phyloP scores from a whole-genome alignment of 2,113 vertebrate species.

The Anarrhichthys ocellatus region DNA sequence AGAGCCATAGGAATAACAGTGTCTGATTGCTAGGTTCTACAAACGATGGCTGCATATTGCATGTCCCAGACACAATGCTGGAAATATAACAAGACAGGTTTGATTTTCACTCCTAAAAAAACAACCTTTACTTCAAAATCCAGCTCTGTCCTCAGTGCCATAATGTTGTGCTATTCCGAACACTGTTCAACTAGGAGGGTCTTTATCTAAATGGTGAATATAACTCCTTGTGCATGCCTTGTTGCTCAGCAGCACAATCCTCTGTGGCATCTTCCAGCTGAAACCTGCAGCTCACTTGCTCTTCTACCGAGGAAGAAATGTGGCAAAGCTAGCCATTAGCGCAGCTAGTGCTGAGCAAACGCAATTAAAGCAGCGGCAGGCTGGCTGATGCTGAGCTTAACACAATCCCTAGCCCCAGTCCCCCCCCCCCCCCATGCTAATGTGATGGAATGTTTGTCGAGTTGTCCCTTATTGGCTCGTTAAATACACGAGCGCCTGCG shows the following conservation, averaged over 20 bases:
- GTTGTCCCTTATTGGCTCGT: slow-evolving; percentile 69
- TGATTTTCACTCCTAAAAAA: not conserved
- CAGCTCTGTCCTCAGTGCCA: not conserved
- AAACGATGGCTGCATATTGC: slow-evolving; percentile 16
- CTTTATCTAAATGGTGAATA: not conserved
- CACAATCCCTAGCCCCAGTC: slow-evolving; percentile 57
- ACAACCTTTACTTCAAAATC: not conserved
- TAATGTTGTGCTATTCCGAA: not conserved
- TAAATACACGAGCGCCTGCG: slow-evolving; percentile 40
- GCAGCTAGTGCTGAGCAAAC: slow-evolving; percentile 68
- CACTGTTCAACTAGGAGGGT: not conserved
- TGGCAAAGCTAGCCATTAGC: slow-evolving; percentile 62
- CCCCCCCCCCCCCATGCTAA: slow-evolving; percentile 50
- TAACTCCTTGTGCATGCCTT: not conserved
- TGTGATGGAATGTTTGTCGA: slow-evolving; percentile 66
- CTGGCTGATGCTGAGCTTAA: slow-evolving; percentile 71
- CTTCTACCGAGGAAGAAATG: slow-evolving; percentile 30
- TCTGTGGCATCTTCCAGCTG: slow-evolving; percentile 28
- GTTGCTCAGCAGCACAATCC: slow-evolving; percentile 24
- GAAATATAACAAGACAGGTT: not conserved
- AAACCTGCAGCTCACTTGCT: slow-evolving; percentile 19
- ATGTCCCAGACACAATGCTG: not conserved
- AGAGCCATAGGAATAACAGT: slow-evolving; percentile 9
- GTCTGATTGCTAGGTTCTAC: slow-evolving; percentile 13
- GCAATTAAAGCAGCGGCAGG: slow-evolving; percentile 67